These are phyloP conservation scores for Bubalus kerabau DNA, from an alignment of 2,113 vertebrate species.

Conservation along the genomic window DNA sequence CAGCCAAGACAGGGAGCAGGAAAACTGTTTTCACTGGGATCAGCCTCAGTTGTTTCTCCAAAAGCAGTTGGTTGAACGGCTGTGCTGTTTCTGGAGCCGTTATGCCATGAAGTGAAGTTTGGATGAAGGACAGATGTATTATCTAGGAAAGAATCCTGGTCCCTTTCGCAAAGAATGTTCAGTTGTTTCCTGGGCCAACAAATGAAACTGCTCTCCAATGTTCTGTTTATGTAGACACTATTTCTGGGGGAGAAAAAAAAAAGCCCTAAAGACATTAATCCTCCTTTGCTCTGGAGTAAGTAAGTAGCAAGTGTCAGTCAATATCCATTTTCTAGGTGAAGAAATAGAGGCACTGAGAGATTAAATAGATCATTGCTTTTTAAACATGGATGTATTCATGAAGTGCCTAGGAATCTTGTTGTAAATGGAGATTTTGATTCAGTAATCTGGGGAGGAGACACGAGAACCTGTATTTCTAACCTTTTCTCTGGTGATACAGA, in stretches of 20 bases:
- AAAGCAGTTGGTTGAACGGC: conserved; percentile 24
- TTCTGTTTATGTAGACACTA: not conserved
- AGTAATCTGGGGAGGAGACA: not conserved
- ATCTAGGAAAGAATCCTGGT: conserved; percentile 35
- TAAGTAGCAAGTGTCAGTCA: not conserved
- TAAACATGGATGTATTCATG: not conserved
- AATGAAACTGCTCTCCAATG: not conserved
- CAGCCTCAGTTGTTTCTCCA: conserved; percentile 38
- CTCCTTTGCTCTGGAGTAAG: not conserved
- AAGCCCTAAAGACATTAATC: not conserved
- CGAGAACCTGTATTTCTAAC: not conserved
- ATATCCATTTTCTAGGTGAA: not conserved
- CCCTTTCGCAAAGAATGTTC: not conserved
- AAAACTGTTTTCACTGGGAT: conserved; percentile 50
- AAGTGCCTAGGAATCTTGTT: not conserved
- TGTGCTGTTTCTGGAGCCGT: conserved; percentile 13
- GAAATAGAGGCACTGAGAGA: not conserved
- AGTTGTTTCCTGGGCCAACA: not conserved
- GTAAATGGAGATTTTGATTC: not conserved
- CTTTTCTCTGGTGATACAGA: not conserved
- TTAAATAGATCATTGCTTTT: not conserved
- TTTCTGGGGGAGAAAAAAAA: not conserved
- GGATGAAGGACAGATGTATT: conserved; percentile 57
- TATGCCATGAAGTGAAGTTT: conserved; percentile 39
- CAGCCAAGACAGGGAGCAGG: conserved; percentile 61